Evolutionary conservation across 1,140 invertebrate species (phyloP).

Genomic region (Hypsibius dujardini): DNA sequence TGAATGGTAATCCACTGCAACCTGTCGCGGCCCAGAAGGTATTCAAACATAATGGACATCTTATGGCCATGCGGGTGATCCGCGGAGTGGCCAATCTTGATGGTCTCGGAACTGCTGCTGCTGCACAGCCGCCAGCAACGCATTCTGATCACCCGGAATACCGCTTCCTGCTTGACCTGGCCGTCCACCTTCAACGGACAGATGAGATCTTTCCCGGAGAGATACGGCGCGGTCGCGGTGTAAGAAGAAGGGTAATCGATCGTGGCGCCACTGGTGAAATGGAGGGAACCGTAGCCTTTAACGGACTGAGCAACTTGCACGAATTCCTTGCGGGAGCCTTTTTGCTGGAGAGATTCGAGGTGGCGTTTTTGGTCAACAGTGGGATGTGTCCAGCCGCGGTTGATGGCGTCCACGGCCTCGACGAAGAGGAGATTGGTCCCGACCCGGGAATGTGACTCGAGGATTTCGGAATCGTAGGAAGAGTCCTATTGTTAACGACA

Average conservation of each 20-base stretch:
- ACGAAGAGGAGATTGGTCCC: conserved; percentile 68
- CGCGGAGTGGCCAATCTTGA: conserved; percentile 18
- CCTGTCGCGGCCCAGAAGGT: conserved; percentile 73
- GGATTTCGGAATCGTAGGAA: conserved; percentile 44
- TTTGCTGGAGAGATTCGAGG: conserved; percentile 48
- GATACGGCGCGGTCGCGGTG: not conserved
- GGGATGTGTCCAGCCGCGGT: conserved; percentile 60
- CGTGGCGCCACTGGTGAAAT: not conserved
- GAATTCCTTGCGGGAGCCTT: conserved; percentile 63
- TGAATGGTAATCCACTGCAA: conserved; percentile 76
- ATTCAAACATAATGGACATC: conserved; percentile 50
- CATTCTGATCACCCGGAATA: conserved; percentile 81
- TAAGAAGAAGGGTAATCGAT: conserved; percentile 1
- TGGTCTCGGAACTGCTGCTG: conserved; percentile 39
- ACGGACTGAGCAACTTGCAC: not conserved
- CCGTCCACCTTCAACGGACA: not conserved
- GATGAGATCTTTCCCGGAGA: not conserved
- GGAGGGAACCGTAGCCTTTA: not conserved
- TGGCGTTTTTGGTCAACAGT: conserved; percentile 49
- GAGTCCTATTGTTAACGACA: not conserved
- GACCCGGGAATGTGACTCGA: conserved; percentile 62
- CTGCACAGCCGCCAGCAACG: conserved; percentile 86
- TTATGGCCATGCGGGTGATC: not conserved
- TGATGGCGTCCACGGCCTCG: conserved; percentile 66
- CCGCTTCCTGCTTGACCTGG: not conserved